Evolutionary conservation across 2,888 invertebrate species (phyloP).

Genomic region (Pherbina coryleti): DNA sequence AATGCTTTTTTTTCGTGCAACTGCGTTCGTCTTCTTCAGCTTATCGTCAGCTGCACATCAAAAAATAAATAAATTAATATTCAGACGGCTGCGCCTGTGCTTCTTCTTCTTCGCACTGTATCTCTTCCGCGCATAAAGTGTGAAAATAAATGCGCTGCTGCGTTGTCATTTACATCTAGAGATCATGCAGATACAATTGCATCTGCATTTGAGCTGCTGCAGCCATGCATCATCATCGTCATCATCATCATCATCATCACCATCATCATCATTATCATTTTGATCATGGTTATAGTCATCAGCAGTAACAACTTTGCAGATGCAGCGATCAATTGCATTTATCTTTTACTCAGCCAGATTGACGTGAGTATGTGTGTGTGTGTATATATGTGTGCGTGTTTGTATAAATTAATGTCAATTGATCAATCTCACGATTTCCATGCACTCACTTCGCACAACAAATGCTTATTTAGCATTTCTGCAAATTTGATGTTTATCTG

Average conservation of each 20-base stretch:
- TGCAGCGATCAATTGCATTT: not conserved
- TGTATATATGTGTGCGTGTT: slow-evolving; percentile 16
- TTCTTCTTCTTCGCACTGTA: too few species aligned
- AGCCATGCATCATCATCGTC: not conserved
- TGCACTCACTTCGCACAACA: not conserved
- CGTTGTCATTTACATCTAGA: not conserved
- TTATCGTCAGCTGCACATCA: too few species aligned
- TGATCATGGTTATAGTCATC: not conserved
- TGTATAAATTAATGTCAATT: slow-evolving; percentile 42
- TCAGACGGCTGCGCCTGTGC: too few species aligned
- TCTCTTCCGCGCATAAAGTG: not conserved
- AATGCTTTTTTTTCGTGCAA: too few species aligned
- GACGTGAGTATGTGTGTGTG: slow-evolving; percentile 26
- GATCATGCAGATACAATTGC: not conserved
- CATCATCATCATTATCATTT: too few species aligned
- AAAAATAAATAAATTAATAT: too few species aligned
- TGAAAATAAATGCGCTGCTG: slow-evolving; percentile 10
- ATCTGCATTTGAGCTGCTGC: not conserved
- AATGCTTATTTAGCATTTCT: not conserved
- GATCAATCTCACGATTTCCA: slow-evolving; percentile 52
- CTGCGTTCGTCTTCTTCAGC: too few species aligned
- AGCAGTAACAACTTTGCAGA: not conserved
- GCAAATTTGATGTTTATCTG: not conserved
- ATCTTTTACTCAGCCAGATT: not conserved
- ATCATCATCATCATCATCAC: too few species aligned